Conservation (phyloP, 2,113 vertebrate genomes). For the Phalacrocorax brasilianus region DNA sequence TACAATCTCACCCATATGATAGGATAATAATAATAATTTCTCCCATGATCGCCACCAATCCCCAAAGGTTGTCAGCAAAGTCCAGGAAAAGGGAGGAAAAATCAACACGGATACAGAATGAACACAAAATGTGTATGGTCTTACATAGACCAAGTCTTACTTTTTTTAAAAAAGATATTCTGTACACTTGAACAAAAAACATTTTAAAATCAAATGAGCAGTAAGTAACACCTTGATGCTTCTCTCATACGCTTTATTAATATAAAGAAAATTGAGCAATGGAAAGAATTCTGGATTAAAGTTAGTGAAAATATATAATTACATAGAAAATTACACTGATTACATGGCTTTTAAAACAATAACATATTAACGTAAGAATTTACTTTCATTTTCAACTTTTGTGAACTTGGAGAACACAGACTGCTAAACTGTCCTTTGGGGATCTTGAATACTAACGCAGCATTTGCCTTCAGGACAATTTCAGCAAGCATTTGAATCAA, state of each 20-base stretch:
- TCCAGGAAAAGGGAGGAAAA: background rate
- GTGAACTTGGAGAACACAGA: background rate
- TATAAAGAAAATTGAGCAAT: background rate
- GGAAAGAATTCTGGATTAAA: background rate
- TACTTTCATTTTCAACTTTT: background rate
- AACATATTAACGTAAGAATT: background rate
- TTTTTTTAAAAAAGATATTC: background rate
- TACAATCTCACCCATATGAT: background rate
- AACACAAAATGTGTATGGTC: accelerated
- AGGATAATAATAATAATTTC: background rate
- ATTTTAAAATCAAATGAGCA: background rate
- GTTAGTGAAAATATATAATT: background rate
- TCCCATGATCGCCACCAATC: background rate
- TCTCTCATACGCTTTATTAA: background rate
- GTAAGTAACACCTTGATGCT: background rate
- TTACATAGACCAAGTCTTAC: background rate
- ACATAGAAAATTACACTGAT: background rate
- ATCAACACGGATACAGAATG: background rate
- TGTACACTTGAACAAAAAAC: background rate
- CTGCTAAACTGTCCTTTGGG: background rate
- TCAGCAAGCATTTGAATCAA: background rate
- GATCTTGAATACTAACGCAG: background rate
- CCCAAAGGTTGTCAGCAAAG: background rate
- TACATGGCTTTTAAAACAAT: background rate
- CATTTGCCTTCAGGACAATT: background rate